phyloP scores from a whole-genome alignment of 92 coral and sea anemone species.

The Hydrozoanthus gracilis region DNA sequence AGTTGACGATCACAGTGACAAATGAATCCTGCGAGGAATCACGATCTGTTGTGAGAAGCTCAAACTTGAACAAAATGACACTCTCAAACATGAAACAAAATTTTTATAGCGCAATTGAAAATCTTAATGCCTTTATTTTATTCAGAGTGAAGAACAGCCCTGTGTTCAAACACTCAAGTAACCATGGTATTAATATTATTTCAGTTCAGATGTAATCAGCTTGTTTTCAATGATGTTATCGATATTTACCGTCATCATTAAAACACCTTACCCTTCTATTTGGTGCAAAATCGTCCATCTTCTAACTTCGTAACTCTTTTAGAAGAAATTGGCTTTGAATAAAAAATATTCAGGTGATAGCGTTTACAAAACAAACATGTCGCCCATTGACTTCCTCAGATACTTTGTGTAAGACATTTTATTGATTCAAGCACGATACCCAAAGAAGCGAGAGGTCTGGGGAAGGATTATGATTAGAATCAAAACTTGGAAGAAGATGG shows the following conservation, averaged over 20 bases:
- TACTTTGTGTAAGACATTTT: not conserved
- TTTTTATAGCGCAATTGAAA: no score
- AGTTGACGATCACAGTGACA: no score
- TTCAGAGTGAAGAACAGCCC: not conserved
- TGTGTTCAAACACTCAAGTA: slow-evolving; percentile 2
- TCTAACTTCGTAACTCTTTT: not conserved
- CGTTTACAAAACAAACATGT: not conserved
- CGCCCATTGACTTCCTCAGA: not conserved
- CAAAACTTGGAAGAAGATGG: not conserved
- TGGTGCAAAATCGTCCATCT: slow-evolving; percentile 37
- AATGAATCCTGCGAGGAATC: no score
- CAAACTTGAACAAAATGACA: no score
- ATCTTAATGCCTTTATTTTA: no score
- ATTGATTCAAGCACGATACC: not conserved
- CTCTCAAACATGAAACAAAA: no score
- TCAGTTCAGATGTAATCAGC: not conserved
- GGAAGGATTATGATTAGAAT: not conserved
- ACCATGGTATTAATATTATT: not conserved
- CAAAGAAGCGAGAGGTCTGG: slow-evolving; percentile 14
- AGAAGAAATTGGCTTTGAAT: no score
- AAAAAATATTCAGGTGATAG: not conserved
- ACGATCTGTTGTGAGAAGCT: no score
- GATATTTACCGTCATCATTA: not conserved
- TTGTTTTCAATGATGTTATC: not conserved
- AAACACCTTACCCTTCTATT: slow-evolving; percentile 32